phyloP scores from a whole-genome alignment of 1,140 invertebrate genomes.

The Drosophila lacertosa region DNA sequence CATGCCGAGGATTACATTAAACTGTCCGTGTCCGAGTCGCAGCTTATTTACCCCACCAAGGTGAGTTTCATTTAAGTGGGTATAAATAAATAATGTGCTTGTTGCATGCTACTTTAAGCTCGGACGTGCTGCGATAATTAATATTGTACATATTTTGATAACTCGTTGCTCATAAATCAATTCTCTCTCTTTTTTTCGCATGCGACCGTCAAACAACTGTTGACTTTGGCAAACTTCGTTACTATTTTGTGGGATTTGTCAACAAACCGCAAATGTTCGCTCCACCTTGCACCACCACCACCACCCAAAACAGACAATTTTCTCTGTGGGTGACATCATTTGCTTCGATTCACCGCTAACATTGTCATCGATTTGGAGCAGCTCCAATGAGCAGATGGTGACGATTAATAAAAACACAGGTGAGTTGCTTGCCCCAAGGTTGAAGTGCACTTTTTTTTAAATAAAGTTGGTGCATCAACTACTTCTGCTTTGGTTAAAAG shows the following conservation, averaged over 20 bases:
- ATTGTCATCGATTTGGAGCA: slow-evolving; percentile 78
- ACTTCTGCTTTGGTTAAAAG: too few species aligned
- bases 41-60: slow-evolving; percentile 77
- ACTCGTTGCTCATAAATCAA: slow-evolving; percentile 32
- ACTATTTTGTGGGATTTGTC: slow-evolving; percentile 32
- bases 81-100: slow-evolving; percentile 1
- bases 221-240: slow-evolving; percentile 16
- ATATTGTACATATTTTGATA: slow-evolving; percentile 7
- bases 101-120: slow-evolving; percentile 3
- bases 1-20: slow-evolving; percentile 81
- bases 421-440: slow-evolving; percentile 55
- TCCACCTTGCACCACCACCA: slow-evolving; percentile 16
- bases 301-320: slow-evolving; percentile 84
- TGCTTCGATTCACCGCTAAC: slow-evolving; percentile 85
- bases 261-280: slow-evolving; percentile 26
- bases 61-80: slow-evolving; percentile 46
- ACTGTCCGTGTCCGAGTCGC: slow-evolving; percentile 70
- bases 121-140: not conserved
- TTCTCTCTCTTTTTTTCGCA: slow-evolving; percentile 9
- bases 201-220: slow-evolving; percentile 28
- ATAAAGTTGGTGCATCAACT: too few species aligned
- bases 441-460: not conserved
- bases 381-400: slow-evolving; percentile 80
- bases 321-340: slow-evolving; percentile 86
- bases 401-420: slow-evolving; percentile 76